Percentiles rank a stretch among this genome's conserved stretches.
These are phyloP conservation scores for Spinus olivaceus DNA, from an alignment of 2,797 vertebrate species.

Conservation along the genomic window DNA sequence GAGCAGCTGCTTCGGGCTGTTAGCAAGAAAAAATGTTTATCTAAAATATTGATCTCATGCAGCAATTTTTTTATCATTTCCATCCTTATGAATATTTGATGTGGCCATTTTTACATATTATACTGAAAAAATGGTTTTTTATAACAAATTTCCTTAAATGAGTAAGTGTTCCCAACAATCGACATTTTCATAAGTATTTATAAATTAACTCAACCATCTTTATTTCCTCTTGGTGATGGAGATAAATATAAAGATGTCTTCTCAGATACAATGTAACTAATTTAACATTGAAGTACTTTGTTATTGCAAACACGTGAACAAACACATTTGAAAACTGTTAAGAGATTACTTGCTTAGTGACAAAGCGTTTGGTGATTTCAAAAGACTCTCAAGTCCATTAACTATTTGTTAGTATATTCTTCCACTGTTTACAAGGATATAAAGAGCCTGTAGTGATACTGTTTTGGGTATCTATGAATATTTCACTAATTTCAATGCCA, in stretches of 20 bases:
- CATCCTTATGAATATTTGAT: neutral
- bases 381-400: neutral
- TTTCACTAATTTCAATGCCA: neutral
- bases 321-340: neutral
- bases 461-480: neutral
- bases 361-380: neutral
- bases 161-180: neutral
- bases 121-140: neutral
- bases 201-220: neutral
- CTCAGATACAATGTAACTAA: neutral
- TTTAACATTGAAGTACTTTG: neutral
- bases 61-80: neutral
- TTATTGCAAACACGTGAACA: neutral
- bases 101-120: neutral
- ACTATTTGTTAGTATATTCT: neutral
- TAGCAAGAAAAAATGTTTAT: neutral
- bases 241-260: neutral
- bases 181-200: neutral
- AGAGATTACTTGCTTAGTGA: neutral
- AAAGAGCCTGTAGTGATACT: neutral
- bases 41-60: neutral
- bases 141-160: neutral
- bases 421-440: neutral
- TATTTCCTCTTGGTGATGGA: neutral
- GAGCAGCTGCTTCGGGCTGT: neutral